Evolutionary conservation across 2,888 invertebrate genomes (phyloP), one percentile per base, ranked within the genome.

Genomic region (Apoderus coryli): DNA sequence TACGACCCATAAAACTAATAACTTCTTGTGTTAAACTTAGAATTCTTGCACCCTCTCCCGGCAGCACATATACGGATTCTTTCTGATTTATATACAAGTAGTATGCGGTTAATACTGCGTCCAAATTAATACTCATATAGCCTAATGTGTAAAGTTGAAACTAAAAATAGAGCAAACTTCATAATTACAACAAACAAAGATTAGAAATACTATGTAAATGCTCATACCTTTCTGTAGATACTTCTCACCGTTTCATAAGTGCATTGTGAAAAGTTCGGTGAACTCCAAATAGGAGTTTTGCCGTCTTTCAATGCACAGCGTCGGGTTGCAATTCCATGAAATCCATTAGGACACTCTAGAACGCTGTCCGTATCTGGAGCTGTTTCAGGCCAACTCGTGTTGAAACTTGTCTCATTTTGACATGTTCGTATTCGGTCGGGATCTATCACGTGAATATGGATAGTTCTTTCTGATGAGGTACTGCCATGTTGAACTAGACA

Each of bases 251-350:
- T 19, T 12, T 33, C 25, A 27, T 43, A 39, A 13, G 76, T 60
- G 49, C 85, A 85, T 11, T 64, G 63, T 2, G 80, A 77, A 50
- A 80, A 84, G 52, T 84, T 79, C 1, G 84, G 77, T 25, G 65
- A 55, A 43, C 69, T 66, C 85, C 85, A 85, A 38, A 70, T 69
- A 1, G 79, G 74, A 12, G 69, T 72, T 16, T 68, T 70, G 10
- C 66, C 60, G 44, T 71, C 70, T 16, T 61, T 61, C 44, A 74
- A 64, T 22, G 63, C 61, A 45, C 76, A 76, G 16, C 65, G 58
- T 25, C 76, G 55, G 2, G 56, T 52, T 4, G 65, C 64, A 16
- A 57, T 54, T 0, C 67, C 67, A 56, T 34, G 59, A 37, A 50
- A 53, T 2, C 68, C 67, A 3, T 57, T 57, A 2, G 74, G 74